Evolutionary conservation across 1,140 invertebrate genomes (phyloP), one percentile per base, ranked within the genome.

Genomic region (Grapholita molesta): DNA sequence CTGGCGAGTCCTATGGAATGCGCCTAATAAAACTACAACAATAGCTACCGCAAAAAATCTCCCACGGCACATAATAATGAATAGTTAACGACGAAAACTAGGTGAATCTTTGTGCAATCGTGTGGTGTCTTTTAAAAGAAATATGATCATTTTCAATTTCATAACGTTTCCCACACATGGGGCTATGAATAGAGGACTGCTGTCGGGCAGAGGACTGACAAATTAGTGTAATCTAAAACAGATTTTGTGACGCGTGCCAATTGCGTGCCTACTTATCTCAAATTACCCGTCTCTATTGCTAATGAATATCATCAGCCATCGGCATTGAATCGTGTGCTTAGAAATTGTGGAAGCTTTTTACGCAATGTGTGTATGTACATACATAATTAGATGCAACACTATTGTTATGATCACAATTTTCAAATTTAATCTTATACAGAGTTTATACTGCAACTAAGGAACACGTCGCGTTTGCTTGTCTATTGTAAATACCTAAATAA

Each of bases 101-200:
- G 89, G 89, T 90, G 89, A 89, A 91, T 91, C 89, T 86, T 89
- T 90, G 87, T 89, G 87, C 89, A 91, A 90, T 83, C 81, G 84
- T 78, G 77, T 76, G 72, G 86, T 84, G 86, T 91, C 79, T 90
- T 90, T 89, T 88, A 86, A 86, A 89, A 89, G 88, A 90, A 90
- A 89, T 91, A 91, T 85, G 88, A 91, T 91, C 86, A 89, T 91
- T 88, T 88, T 89, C 84, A 91, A 90, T 91, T 91, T 91, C 89
- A 87, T 83, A 85, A 91, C 71, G 71, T 82, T 91, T 91, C 89
- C 88, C 89, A 91, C 88, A 90, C 75, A 76, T 69, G 76, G 66
- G 30, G 70, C 71, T 71, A 85, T 87, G 85, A 88, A 86, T 89
- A 82, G 80, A 70, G 71, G 66, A 52, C 61, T 69, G 72, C 78